These are phyloP conservation scores for Noctilio leporinus DNA, from an alignment of 2,113 vertebrate genomes.

Conservation along the genomic window DNA sequence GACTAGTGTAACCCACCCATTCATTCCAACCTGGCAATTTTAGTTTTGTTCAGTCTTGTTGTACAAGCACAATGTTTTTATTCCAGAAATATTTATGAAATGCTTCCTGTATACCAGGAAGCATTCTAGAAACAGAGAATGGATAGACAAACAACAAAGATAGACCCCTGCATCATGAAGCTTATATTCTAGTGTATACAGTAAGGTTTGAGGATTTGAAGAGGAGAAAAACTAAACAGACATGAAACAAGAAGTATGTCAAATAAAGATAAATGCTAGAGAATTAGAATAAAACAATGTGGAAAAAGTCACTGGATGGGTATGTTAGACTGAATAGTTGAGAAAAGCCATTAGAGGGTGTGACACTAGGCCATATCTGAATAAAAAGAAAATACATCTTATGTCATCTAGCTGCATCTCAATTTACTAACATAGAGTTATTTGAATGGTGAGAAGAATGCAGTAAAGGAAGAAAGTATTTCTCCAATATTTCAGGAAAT, in stretches of 20 bases:
- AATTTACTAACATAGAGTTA: constrained; percentile 21
- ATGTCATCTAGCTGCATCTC: not conserved
- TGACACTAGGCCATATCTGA: not conserved
- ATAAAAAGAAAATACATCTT: not conserved
- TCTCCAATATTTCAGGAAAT: constrained; percentile 67
- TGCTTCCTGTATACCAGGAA: not conserved
- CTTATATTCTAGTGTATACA: not conserved
- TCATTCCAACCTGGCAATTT: not conserved
- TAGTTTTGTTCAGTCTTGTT: not conserved
- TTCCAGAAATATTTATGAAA: constrained; percentile 14
- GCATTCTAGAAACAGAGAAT: not conserved
- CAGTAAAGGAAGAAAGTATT: constrained; percentile 40
- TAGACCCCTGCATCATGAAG: not conserved
- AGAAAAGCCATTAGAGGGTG: not conserved
- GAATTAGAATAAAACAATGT: not conserved
- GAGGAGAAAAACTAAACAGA: not conserved
- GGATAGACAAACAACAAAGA: not conserved
- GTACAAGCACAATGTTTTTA: not conserved
- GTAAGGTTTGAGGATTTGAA: not conserved
- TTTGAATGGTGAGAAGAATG: constrained; percentile 31
- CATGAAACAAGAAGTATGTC: not conserved
- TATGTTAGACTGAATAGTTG: not conserved
- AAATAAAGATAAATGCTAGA: not conserved
- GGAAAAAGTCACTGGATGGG: not conserved
- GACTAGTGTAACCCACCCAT: not conserved